Evolutionary conservation across 2,797 vertebrate species (phyloP).

Genomic region (Oryzias dopingdopingensis): DNA sequence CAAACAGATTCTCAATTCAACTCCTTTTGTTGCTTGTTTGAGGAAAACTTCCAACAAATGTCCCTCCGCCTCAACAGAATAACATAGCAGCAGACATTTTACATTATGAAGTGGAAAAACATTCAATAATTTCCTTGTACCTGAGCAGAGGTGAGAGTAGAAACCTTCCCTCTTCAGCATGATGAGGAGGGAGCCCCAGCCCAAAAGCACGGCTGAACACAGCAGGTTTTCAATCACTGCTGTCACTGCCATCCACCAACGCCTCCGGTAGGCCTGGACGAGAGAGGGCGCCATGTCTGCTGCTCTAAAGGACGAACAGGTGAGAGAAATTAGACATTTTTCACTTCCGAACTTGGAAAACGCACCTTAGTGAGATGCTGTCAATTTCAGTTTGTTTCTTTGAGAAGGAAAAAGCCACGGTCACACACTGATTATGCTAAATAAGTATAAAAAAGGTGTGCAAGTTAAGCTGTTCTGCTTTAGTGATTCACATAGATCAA

Average conservation of each 20-base stretch:
- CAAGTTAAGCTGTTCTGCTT: too few species aligned
- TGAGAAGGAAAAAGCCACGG: too few species aligned
- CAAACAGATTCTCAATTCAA: too few species aligned
- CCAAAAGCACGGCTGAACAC: slow-evolving; percentile 88
- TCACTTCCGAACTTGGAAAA: neutral
- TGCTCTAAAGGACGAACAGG: slow-evolving; percentile 6
- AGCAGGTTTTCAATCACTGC: slow-evolving; percentile 88
- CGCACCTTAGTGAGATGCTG: too few species aligned
- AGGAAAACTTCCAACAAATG: neutral
- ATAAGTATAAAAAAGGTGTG: too few species aligned
- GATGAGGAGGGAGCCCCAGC: slow-evolving; percentile 90
- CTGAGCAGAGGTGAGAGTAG: slow-evolving; percentile 85
- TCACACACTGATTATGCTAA: too few species aligned
- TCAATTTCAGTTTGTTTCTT: too few species aligned
- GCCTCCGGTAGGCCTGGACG: slow-evolving; percentile 80
- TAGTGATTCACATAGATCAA: too few species aligned
- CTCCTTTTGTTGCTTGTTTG: neutral
- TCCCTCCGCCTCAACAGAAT: neutral
- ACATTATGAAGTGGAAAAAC: neutral
- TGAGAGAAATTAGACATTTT: neutral
- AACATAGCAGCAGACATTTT: neutral
- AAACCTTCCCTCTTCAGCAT: slow-evolving; percentile 90
- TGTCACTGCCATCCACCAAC: slow-evolving; percentile 91
- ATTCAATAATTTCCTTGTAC: slow-evolving; percentile 54
- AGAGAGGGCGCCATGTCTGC: slow-evolving; percentile 81